Evolutionary conservation across 2,113 vertebrate genomes (phyloP).

Genomic region (Gnathochromis pfefferi): DNA sequence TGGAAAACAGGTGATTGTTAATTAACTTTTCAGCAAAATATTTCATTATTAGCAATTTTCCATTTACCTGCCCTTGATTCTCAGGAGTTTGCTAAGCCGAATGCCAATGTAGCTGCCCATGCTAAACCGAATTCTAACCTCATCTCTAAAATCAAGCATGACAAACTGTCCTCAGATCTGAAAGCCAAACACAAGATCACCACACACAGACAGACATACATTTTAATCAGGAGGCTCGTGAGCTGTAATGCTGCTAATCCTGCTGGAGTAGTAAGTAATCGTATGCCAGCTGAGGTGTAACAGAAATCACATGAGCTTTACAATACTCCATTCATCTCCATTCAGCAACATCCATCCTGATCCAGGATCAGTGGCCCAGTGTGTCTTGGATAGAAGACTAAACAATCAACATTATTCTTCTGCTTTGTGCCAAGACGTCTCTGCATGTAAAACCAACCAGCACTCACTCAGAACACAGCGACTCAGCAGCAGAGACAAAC

Average conservation of each 20-base stretch:
- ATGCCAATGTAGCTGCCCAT: neutral
- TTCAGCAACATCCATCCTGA: neutral
- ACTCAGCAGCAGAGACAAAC: neutral
- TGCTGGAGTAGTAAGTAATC: neutral
- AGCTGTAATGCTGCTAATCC: neutral
- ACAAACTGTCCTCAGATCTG: neutral
- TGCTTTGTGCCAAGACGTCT: neutral
- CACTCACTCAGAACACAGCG: neutral
- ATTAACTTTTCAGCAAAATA: neutral
- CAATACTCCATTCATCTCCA: neutral
- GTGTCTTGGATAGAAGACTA: neutral
- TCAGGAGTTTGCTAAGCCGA: neutral
- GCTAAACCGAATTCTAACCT: neutral
- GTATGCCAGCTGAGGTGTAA: neutral
- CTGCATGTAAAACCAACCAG: neutral
- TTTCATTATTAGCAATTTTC: neutral
- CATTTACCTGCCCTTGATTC: neutral
- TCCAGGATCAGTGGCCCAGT: conserved; percentile 23
- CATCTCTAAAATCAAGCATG: neutral
- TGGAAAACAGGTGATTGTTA: neutral
- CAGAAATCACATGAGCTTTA: conserved; percentile 20
- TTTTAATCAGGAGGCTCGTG: neutral
- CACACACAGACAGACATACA: neutral
- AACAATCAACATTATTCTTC: conserved; percentile 27
- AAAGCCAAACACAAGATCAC: neutral